phyloP scores from a whole-genome alignment of 2,888 invertebrate species.

The Netelia melanura region DNA sequence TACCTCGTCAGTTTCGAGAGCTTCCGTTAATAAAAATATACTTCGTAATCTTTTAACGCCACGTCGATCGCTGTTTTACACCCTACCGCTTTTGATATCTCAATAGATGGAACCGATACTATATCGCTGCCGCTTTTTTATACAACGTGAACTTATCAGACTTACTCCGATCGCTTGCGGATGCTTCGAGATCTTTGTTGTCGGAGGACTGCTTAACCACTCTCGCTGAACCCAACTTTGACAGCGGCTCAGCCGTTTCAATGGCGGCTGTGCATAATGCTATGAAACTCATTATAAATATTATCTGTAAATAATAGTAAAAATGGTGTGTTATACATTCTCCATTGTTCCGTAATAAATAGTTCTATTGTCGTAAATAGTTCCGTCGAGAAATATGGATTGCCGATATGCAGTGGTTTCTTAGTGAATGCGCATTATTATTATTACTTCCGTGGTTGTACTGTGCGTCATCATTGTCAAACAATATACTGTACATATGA shows the following conservation, averaged over 20 bases:
- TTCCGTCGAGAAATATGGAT: not conserved
- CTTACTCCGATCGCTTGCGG: constrained; percentile 80
- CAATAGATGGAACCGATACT: not conserved
- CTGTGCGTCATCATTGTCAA: constrained; percentile 45
- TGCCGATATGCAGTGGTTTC: not conserved
- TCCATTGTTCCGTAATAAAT: not conserved
- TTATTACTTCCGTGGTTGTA: constrained; percentile 8
- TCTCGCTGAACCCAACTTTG: constrained; percentile 63
- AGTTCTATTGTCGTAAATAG: not conserved
- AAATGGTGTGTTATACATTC: not conserved
- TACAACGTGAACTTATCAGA: not conserved
- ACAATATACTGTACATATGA: constrained; percentile 42
- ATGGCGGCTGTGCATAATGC: constrained; percentile 72
- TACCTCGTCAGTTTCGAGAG: not conserved
- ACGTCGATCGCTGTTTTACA: not conserved
- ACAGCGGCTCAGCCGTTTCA: constrained; percentile 65
- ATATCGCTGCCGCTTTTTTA: too few species aligned
- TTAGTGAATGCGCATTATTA: constrained; percentile 26
- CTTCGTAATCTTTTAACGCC: not conserved
- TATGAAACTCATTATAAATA: constrained; percentile 67
- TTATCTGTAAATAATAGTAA: constrained; percentile 67
- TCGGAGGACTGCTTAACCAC: constrained; percentile 57
- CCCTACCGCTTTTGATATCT: constrained; percentile 2
- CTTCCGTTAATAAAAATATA: constrained; percentile 14
- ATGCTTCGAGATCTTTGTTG: constrained; percentile 74